phyloP scores from a whole-genome alignment of 1,140 invertebrate species.

The Heliconius melpomene region DNA sequence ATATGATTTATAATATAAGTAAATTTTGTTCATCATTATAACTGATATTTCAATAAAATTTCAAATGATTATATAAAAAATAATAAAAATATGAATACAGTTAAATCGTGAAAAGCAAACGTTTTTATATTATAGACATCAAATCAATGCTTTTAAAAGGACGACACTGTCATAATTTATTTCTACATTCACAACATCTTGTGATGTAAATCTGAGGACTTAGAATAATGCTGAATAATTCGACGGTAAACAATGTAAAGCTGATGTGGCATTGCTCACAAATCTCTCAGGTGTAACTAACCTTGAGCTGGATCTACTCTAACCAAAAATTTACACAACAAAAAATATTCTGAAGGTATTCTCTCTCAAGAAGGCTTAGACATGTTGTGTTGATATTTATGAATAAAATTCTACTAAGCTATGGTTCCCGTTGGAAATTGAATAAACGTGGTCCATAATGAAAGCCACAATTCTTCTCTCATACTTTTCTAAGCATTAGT shows the following conservation, averaged over 20 bases:
- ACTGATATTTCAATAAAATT: too few relatives aligned
- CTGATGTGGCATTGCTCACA: constrained; percentile 51
- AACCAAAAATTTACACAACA: constrained; percentile 41
- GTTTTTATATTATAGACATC: constrained; percentile 50
- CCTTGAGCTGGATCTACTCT: constrained; percentile 53
- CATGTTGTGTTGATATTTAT: constrained; percentile 12
- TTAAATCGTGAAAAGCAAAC: constrained; percentile 37
- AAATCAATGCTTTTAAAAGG: constrained; percentile 50
- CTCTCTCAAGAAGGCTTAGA: constrained; percentile 15
- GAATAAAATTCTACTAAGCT: constrained; percentile 27
- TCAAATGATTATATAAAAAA: too few relatives aligned
- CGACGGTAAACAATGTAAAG: constrained; percentile 49
- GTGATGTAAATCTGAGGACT: constrained; percentile 30
- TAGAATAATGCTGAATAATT: constrained; percentile 46
- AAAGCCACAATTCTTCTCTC: constrained; percentile 21
- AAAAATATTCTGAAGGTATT: constrained; percentile 25
- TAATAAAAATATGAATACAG: background rate
- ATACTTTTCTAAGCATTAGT: constrained; percentile 13
- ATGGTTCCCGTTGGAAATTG: constrained; percentile 23
- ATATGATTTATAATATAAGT: background rate
- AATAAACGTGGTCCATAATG: constrained; percentile 24
- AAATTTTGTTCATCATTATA: background rate
- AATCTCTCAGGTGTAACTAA: constrained; percentile 42
- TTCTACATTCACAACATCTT: constrained; percentile 26
- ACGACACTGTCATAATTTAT: constrained; percentile 18